Percentiles rank a stretch among this genome's conserved stretches.
Evolutionary conservation across 2,888 invertebrate species (phyloP).

Genomic region (Griposia aprilina): DNA sequence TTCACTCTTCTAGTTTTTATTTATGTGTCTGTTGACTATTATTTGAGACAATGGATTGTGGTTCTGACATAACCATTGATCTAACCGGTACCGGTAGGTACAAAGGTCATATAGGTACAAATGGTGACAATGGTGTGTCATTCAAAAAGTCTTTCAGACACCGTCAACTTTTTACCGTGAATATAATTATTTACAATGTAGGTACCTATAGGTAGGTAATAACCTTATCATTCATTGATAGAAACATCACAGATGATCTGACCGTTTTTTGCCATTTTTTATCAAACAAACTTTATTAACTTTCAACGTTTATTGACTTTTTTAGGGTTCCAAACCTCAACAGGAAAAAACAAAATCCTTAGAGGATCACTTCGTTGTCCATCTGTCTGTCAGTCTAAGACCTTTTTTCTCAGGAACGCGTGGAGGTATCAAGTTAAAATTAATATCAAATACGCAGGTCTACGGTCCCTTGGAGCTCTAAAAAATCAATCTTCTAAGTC

Average conservation of each 20-base stretch:
- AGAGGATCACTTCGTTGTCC: too few relatives aligned
- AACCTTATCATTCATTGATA: neutral
- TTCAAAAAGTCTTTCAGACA: neutral
- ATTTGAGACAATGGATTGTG: conserved; percentile 6
- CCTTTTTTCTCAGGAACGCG: too few relatives aligned
- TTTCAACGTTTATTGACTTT: neutral
- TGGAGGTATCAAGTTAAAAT: too few relatives aligned
- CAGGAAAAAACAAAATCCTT: too few relatives aligned
- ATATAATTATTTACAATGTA: neutral
- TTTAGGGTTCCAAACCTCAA: neutral
- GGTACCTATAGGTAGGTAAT: neutral
- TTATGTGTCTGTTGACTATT: conserved; percentile 33
- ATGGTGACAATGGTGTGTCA: neutral
- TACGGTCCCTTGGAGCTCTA: too few relatives aligned
- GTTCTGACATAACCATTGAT: neutral
- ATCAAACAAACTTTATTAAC: neutral
- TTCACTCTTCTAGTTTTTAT: conserved; percentile 36
- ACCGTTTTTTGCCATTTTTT: neutral
- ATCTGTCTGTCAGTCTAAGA: too few relatives aligned
- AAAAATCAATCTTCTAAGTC: too few relatives aligned
- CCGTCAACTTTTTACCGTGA: neutral
- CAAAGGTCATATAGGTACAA: neutral
- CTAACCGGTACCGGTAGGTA: neutral
- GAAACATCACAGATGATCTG: neutral
- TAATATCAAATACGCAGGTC: too few relatives aligned